Percentiles rank a stretch among this genome's conserved stretches.
Conservation (phyloP, 2,797 vertebrate species). For the Atherinosoma microstoma region DNA sequence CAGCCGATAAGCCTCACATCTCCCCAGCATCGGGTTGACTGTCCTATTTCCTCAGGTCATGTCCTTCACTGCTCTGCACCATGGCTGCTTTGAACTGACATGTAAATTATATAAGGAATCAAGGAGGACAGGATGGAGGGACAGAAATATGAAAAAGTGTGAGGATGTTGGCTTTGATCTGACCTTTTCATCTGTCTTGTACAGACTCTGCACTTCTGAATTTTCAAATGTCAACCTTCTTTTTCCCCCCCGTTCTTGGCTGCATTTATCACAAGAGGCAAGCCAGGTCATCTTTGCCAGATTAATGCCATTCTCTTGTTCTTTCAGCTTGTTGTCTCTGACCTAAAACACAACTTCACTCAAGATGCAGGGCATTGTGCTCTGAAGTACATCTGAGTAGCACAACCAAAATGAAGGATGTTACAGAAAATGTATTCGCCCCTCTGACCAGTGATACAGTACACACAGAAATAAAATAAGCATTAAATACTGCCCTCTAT, state of each 20-base stretch:
- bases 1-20: constrained; percentile 44
- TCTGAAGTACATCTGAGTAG: constrained; percentile 26
- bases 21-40: constrained; percentile 28
- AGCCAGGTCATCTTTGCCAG: constrained; percentile 53
- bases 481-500: too few species aligned
- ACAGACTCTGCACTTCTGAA: constrained; percentile 22
- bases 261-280: constrained; percentile 33
- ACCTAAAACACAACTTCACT: constrained; percentile 21
- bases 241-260: not conserved
- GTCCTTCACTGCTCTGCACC: constrained; percentile 42
- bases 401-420: constrained; percentile 39
- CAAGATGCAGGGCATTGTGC: constrained; percentile 14
- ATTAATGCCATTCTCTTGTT: constrained; percentile 54
- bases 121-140: not conserved
- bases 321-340: constrained; percentile 22
- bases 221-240: constrained; percentile 52
- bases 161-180: constrained; percentile 25
- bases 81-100: constrained; percentile 22
- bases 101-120: constrained; percentile 14
- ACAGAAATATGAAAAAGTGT: constrained; percentile 20
- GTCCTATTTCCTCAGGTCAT: constrained; percentile 58
- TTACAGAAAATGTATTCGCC: not conserved
- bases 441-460: too few species aligned
- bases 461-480: too few species aligned
- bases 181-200: constrained; percentile 28